Evolutionary conservation across 53 echinoderm and acorn worm genomes (phyloP), one percentile per base, ranked within the genome.

Genomic region (Stichopus horrens): DNA sequence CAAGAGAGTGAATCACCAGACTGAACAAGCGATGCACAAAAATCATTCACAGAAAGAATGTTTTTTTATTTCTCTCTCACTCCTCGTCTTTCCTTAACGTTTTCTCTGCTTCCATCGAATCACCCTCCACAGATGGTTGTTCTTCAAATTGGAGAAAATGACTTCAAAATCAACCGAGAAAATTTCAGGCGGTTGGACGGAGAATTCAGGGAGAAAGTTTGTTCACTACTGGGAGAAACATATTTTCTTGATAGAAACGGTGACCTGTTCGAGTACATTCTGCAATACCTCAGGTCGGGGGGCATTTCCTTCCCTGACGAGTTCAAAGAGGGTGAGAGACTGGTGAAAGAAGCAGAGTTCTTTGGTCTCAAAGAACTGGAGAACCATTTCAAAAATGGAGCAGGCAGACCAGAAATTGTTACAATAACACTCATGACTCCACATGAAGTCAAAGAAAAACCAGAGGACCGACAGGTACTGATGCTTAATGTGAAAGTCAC

Each of bases 291-390:
- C 16, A 71, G 71, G 19, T n/a, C 2, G 18, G 7, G 19, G 1
- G n/a, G 3, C 5, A 71, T 71, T 20, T 16, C 71, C 4, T 71
- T 71, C 18, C 71, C 71, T 13, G 5, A 71, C n/a, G 18, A 71
- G 18, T 71, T 71, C 71, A 71, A 71, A 21, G 71, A 71, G 6
- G 71, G 71, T 18, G 71, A 71, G 71, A 16, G 18, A 20, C 18
- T 71, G 71, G 18, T 71, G 71, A 71, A 71, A 71, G 71, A 71
- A 71, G 71, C 71, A 71, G 71, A 71, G 71, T 71, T 16, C 4
- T 71, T 18, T 18, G 71, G 71, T 71, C 0, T 71, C 18, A 71
- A 6, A n/a, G 71, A 71, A 0, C 19, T 71, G 7, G 7, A 5
- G 71, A 0, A 19, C 0, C 71, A 21, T 71, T 1, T 71, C 7